phyloP scores from a whole-genome alignment of 2,113 vertebrate species.

The Castor canadensis region DNA sequence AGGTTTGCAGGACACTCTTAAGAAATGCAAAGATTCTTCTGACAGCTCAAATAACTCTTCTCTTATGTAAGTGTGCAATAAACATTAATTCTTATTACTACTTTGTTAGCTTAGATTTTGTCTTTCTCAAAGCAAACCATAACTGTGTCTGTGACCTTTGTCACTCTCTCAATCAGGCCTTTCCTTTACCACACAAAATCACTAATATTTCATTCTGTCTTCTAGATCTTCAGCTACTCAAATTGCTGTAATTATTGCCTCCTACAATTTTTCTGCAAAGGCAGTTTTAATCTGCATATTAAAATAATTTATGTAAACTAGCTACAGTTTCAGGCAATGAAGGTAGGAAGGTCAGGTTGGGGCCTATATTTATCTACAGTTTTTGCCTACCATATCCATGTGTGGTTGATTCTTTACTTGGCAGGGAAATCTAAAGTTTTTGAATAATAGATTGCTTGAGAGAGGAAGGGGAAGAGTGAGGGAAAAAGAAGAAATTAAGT shows the following conservation, averaged over 20 bases:
- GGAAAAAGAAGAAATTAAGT: background rate
- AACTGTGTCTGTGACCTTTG: slow-evolving; percentile 11
- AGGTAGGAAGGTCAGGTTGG: background rate
- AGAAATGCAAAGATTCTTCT: background rate
- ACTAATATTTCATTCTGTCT: slow-evolving; percentile 37
- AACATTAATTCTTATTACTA: background rate
- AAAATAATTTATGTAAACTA: slow-evolving; percentile 63
- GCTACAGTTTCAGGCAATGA: slow-evolving; percentile 24
- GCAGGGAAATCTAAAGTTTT: slow-evolving; percentile 39
- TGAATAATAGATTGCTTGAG: background rate
- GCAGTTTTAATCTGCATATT: slow-evolving; percentile 66
- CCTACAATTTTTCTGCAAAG: slow-evolving; percentile 46
- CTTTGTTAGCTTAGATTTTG: background rate
- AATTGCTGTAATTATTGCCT: slow-evolving; percentile 56
- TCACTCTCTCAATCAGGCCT: background rate
- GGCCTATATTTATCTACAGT: background rate
- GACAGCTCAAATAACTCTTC: background rate
- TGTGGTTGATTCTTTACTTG: background rate
- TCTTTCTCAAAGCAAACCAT: slow-evolving; percentile 6
- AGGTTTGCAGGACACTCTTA: background rate
- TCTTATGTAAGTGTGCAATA: background rate
- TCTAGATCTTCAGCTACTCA: slow-evolving; percentile 14
- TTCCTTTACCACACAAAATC: background rate
- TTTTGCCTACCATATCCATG: background rate
- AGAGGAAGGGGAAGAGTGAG: background rate